Evolutionary conservation across 1,140 invertebrate species (phyloP).

Genomic region (Drosophila kohkoa): DNA sequence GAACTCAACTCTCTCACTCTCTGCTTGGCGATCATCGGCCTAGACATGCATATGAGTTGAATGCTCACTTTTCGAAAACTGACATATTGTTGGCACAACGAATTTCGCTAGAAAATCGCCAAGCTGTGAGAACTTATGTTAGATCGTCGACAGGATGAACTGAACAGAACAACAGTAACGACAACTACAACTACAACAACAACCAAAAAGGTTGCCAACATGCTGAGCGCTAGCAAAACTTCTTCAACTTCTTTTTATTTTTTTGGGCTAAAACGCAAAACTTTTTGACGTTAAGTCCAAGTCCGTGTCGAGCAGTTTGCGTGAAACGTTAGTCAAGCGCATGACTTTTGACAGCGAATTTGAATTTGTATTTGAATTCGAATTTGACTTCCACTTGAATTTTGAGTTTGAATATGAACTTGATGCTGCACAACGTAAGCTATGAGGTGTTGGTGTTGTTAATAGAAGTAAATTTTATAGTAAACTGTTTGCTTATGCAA

Average conservation of each 20-base stretch:
- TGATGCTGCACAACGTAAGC: no score
- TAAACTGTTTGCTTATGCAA: no score
- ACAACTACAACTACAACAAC: no score
- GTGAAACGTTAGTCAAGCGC: conserved; percentile 43
- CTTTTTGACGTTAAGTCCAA: conserved; percentile 43
- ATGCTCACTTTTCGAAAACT: conserved; percentile 38
- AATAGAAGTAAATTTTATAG: no score
- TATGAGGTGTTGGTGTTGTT: no score
- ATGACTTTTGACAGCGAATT: conserved; percentile 64
- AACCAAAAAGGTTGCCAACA: conserved; percentile 74
- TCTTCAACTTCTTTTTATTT: not conserved
- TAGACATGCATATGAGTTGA: conserved; percentile 14
- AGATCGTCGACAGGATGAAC: conserved; percentile 63
- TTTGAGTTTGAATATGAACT: no score
- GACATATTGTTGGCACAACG: conserved; percentile 70
- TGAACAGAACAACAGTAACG: conserved; percentile 54
- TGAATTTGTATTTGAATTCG: not conserved
- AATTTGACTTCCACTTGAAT: not conserved
- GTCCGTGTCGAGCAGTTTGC: conserved; percentile 35
- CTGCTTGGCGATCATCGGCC: conserved; percentile 15
- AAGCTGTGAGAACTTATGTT: conserved; percentile 61
- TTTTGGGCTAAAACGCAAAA: conserved; percentile 13
- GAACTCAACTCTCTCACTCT: conserved; percentile 39
- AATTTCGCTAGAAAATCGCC: conserved; percentile 74
- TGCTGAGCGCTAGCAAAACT: conserved; percentile 51